A percentile compares a stretch with the other conserved stretches of the same genome.
phyloP scores from a whole-genome alignment of 2,113 vertebrate species.

The Neolamprologus sp. region DNA sequence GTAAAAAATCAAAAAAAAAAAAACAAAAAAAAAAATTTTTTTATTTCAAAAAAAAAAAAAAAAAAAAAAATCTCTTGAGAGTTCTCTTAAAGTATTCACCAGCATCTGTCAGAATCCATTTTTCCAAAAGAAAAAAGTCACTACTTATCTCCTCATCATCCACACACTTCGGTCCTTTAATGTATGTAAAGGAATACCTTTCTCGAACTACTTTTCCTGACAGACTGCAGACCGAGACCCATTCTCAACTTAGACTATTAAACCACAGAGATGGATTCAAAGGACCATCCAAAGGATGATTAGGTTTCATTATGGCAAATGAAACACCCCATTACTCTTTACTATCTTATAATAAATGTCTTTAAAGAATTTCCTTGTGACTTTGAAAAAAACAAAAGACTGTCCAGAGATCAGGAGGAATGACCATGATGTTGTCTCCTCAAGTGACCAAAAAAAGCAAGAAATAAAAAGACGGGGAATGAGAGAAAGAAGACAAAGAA shows the following conservation, averaged over 20 bases:
- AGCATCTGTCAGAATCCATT: not conserved
- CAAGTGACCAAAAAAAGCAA: not conserved
- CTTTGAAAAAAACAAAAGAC: not conserved
- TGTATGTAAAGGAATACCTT: conserved; percentile 12
- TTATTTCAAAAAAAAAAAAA: not conserved
- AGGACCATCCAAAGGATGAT: conserved; percentile 42
- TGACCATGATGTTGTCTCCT: conserved; percentile 9
- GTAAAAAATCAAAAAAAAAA: not conserved
- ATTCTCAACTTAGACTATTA: conserved; percentile 37
- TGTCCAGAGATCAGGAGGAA: conserved; percentile 5
- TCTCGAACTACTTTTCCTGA: not conserved
- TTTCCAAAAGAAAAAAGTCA: not conserved
- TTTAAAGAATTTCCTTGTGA: conserved; percentile 34
- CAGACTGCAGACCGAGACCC: not conserved
- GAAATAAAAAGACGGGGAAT: not conserved
- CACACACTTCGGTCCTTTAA: not conserved
- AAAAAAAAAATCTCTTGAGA: not conserved
- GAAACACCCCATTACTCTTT: conserved; percentile 65
- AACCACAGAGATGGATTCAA: conserved; percentile 56
- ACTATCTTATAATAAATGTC: conserved; percentile 54
- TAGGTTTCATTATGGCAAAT: conserved; percentile 62
- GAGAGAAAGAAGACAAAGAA: not conserved
- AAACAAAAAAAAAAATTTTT: not conserved
- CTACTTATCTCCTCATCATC: conserved; percentile 6
- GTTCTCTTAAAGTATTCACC: not conserved